These are phyloP conservation scores for Carposina sasakii DNA, from an alignment of 1,140 invertebrate species.

Conservation along the genomic window DNA sequence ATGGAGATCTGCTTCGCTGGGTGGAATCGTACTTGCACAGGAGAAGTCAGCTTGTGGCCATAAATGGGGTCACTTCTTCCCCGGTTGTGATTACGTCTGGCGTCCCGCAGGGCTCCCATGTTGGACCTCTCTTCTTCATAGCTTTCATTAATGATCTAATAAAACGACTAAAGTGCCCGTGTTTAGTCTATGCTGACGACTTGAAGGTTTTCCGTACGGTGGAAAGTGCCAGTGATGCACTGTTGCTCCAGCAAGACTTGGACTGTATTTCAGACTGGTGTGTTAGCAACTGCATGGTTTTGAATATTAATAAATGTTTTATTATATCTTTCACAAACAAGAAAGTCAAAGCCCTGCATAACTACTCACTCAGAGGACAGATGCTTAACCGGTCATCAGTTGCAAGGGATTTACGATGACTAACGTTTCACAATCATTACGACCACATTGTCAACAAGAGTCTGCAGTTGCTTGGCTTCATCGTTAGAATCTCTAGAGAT, in stretches of 20 bases:
- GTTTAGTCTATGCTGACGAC: not conserved
- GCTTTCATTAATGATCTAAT: constrained; percentile 1
- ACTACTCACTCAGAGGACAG: not conserved
- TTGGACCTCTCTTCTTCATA: not conserved
- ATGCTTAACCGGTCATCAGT: not conserved
- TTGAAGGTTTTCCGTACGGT: not conserved
- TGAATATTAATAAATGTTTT: not conserved
- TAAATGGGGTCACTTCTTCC: not conserved
- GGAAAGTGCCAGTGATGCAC: not conserved
- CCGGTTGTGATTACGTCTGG: not conserved
- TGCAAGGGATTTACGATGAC: not conserved
- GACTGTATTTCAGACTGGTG: not conserved
- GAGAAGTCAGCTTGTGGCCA: not conserved
- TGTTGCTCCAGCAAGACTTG: not conserved
- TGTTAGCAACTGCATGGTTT: not conserved
- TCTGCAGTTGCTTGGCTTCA: not conserved
- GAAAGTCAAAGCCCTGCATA: constrained; percentile 1
- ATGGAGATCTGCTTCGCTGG: not conserved
- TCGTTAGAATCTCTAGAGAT: not conserved
- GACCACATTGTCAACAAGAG: not conserved
- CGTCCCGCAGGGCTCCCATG: not conserved
- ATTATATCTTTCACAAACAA: not conserved
- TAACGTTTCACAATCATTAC: not conserved
- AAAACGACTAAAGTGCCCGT: not conserved
- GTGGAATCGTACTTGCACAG: not conserved